Evolutionary conservation across 64 coral and sea anemone genomes (phyloP).

Genomic region (Cladopsammia gracilis): DNA sequence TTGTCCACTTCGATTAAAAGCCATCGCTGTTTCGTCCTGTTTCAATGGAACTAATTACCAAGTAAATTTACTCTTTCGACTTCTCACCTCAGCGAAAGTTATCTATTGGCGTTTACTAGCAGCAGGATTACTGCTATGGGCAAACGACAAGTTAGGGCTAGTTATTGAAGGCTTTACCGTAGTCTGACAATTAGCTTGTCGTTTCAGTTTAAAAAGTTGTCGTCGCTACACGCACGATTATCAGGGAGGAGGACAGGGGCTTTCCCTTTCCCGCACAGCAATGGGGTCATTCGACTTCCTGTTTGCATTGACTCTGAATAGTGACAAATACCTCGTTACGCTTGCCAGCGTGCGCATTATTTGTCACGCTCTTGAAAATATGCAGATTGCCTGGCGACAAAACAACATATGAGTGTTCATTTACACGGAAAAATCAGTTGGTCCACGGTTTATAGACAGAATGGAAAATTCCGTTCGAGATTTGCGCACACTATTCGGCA

Average conservation of each 20-base stretch:
- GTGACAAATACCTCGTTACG: not conserved
- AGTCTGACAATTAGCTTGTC: not conserved
- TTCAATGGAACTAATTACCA: not conserved
- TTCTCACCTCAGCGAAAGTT: no score
- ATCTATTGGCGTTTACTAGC: not conserved
- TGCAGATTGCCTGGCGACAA: no score
- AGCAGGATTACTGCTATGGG: not conserved
- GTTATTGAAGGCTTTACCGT: no score
- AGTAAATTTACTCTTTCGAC: not conserved
- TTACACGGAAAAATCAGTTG: no score
- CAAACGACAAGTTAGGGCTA: not conserved
- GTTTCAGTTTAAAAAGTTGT: not conserved
- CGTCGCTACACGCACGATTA: no score
- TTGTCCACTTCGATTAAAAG: not conserved
- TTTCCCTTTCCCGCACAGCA: not conserved
- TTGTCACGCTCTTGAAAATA: no score
- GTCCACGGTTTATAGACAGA: no score
- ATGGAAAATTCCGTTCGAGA: no score
- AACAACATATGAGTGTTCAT: no score
- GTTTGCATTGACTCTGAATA: not conserved
- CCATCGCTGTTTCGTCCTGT: not conserved
- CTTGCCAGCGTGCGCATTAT: not conserved
- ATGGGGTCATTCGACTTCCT: not conserved
- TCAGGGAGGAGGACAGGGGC: not conserved
- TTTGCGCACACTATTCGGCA: no score